Conservation (phyloP, 2,888 invertebrate genomes). For the Synanthedon andrenaeformis region DNA sequence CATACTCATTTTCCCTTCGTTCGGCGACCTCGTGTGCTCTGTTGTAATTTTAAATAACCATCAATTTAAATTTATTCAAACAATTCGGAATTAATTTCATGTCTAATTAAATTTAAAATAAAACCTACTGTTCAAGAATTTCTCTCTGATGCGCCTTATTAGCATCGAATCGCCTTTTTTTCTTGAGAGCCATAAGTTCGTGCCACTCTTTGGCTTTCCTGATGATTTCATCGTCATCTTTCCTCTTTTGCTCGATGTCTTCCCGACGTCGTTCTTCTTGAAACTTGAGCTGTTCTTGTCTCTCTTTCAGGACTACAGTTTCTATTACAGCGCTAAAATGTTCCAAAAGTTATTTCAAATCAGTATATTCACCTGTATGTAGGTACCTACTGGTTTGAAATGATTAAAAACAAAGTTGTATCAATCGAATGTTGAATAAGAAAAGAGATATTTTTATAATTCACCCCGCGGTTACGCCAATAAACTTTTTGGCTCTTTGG, state of each 20-base stretch:
- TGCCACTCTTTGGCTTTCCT: conserved; percentile 47
- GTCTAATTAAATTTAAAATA: too few species aligned
- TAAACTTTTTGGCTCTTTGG: too few species aligned
- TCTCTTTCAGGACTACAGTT: conserved; percentile 52
- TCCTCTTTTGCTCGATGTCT: conserved; percentile 26
- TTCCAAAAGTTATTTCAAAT: not conserved
- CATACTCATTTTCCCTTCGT: conserved; percentile 38
- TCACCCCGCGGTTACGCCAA: too few species aligned
- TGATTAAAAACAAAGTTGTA: not conserved
- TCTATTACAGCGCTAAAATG: conserved; percentile 51
- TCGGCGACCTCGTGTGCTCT: conserved; percentile 47
- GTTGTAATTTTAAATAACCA: not conserved
- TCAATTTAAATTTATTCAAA: not conserved
- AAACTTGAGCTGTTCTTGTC: conserved; percentile 49
- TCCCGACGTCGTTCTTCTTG: conserved; percentile 30
- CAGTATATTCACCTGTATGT: not conserved
- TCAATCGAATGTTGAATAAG: not conserved
- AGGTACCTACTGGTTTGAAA: not conserved
- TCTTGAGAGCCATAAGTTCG: conserved; percentile 23
- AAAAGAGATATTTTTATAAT: too few species aligned
- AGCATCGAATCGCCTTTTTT: conserved; percentile 27
- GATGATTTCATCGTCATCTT: conserved; percentile 37
- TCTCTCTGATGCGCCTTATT: conserved; percentile 50
- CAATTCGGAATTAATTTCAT: too few species aligned
- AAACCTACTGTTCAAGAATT: conserved; percentile 46